Percentiles rank a stretch among this genome's conserved stretches.
These are phyloP conservation scores for Trididemnum nubilum DNA, from an alignment of 23 tunicate species.

Conservation along the genomic window DNA sequence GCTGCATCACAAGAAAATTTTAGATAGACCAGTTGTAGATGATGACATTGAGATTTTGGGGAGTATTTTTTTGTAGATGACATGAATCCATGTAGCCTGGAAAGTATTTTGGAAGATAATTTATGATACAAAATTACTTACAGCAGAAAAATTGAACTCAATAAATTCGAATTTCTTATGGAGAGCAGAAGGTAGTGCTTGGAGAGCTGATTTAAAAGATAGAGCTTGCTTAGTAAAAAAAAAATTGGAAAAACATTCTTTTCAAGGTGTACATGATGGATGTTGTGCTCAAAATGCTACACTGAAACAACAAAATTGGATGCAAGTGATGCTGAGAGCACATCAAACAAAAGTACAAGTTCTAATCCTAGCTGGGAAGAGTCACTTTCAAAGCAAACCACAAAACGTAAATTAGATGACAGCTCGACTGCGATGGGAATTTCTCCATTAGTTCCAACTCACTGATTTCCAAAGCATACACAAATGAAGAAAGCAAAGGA, in stretches of 20 bases:
- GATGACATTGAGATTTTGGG: too few species aligned
- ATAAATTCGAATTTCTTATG: not conserved
- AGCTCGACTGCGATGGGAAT: not conserved
- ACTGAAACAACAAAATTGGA: not conserved
- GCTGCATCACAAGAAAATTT: too few species aligned
- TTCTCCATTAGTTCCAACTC: not conserved
- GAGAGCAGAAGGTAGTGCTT: not conserved
- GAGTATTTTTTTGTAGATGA: not conserved
- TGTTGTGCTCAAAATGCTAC: not conserved
- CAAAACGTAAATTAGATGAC: constrained; percentile 1
- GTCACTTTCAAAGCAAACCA: not conserved
- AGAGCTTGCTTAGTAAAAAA: not conserved
- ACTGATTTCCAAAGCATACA: not conserved
- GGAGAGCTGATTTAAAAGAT: not conserved
- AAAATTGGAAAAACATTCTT: not conserved
- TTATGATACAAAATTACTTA: too few species aligned
- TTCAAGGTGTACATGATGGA: not conserved
- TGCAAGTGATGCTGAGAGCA: not conserved
- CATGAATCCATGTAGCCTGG: too few species aligned
- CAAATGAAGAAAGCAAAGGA: not conserved
- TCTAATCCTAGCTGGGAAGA: not conserved
- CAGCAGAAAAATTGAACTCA: not conserved
- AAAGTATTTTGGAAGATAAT: too few species aligned
- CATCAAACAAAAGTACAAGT: not conserved
- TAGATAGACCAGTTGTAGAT: too few species aligned